Evolutionary conservation across 2,888 invertebrate genomes (phyloP).

Genomic region (Flexamia atlantica): DNA sequence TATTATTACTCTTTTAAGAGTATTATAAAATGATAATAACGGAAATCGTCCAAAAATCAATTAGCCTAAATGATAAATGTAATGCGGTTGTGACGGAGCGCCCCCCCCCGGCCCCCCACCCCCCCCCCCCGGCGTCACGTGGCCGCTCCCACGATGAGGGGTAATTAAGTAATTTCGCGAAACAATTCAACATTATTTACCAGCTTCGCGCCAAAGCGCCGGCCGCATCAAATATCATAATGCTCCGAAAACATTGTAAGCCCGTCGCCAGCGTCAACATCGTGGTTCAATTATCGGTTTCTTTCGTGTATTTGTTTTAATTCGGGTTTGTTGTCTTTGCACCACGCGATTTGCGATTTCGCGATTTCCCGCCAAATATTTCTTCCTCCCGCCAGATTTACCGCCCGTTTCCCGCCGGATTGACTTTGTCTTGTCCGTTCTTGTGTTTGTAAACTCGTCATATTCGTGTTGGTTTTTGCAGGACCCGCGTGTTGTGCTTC

Average conservation of each 20-base stretch:
- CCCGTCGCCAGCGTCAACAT: conserved; percentile 12
- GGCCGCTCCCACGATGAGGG: conserved; percentile 35
- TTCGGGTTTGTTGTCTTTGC: conserved; percentile 10
- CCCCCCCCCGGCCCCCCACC: no score
- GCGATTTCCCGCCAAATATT: conserved; percentile 23
- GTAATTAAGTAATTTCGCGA: conserved; percentile 50
- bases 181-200: conserved; percentile 52
- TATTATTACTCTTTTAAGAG: no score
- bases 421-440: conserved; percentile 36
- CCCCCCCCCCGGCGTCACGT: background rate
- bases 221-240: conserved; percentile 34
- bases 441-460: conserved; percentile 34
- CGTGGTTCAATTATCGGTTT: conserved; percentile 2
- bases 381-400: conserved; percentile 33
- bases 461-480: conserved; percentile 31
- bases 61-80: no score
- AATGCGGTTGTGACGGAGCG: no score
- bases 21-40: no score
- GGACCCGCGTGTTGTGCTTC: background rate
- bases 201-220: conserved; percentile 22
- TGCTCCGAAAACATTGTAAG: background rate
- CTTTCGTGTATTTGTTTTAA: conserved; percentile 46
- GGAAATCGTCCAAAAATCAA: no score
- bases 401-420: conserved; percentile 10
- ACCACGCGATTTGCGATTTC: background rate